These are phyloP conservation scores for Heteronetta atricapilla DNA, from an alignment of 2,113 vertebrate genomes.

Conservation along the genomic window DNA sequence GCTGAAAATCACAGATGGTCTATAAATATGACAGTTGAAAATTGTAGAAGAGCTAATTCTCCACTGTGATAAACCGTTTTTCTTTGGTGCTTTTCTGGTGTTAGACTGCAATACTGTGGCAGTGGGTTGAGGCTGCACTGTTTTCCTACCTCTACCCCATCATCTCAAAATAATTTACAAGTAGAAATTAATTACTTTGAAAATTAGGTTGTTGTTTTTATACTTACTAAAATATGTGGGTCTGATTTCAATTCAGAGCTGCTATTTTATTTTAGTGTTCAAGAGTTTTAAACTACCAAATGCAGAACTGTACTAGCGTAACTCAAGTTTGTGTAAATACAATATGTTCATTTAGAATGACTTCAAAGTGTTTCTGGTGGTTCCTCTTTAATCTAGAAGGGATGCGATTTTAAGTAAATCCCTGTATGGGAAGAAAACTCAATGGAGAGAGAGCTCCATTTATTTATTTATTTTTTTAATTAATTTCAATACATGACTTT, in stretches of 20 bases:
- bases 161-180: slow-evolving; percentile 9
- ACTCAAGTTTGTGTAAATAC: not conserved
- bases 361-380: not conserved
- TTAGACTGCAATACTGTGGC: not conserved
- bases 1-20: slow-evolving; percentile 52
- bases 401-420: not conserved
- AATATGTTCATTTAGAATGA: not conserved
- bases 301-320: not conserved
- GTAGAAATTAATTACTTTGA: not conserved
- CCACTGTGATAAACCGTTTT: slow-evolving; percentile 16
- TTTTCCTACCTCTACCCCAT: not conserved
- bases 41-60: slow-evolving; percentile 29
- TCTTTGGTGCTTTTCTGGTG: not conserved
- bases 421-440: not conserved
- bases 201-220: not conserved
- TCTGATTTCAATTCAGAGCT: slow-evolving; percentile 4
- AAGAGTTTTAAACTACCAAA: not conserved
- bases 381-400: not conserved
- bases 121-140: not conserved
- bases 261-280: not conserved
- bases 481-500: not conserved
- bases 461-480: not conserved
- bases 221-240: not conserved
- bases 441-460: not conserved
- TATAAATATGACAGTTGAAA: slow-evolving; percentile 37